Evolutionary conservation across 2,797 vertebrate species (phyloP), one percentile per base, ranked within the genome.

Genomic region (Danio jaintianensis): DNA sequence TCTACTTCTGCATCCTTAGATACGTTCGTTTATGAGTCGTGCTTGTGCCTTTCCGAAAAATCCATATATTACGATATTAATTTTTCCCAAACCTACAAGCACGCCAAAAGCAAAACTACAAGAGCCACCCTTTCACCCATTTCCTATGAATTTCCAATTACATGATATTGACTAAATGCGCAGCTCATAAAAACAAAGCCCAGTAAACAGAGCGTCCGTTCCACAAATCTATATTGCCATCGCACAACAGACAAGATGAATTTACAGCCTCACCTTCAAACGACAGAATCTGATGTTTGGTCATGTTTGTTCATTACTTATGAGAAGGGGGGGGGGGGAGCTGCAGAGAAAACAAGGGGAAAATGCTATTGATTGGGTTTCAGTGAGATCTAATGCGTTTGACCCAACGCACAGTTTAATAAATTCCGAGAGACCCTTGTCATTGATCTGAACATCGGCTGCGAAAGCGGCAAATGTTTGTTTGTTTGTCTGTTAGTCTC

Each of bases 221-320:
- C 86, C 80, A 85, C 90, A 83, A 86, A 91, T 90, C 89, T 92
- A 91, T 92, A 91, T 91, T 93, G 87, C 91, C 89, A 93, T 93
- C 91, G 86, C 86, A 81, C 69, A 83, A 90, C 91, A 88, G 88
- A 84, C 87, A 86, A 91, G 90, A 91, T 92, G 89, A 91, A 92
- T 93, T 91, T 62, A 75, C 79, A 88, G 87, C 87, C 86, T 89
- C 53, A 18, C 88, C 90, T 87, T 92, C 87, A 93, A 92, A 94
- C 93, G 90, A 93, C 89, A 90, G 84, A 88, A 90, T 90, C 90
- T 93, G 92, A 93, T 94, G 93, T 92, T 91, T 90, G 91, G 92
- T 93, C 91, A 93, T 94, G 92, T 94, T 94, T 93, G 92, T 93
- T 94, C 92, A 94, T 94, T 94, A 94, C 91, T 85, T 91, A 85